phyloP scores from a whole-genome alignment of 2,113 vertebrate genomes.

The Aptenodytes forsteri region DNA sequence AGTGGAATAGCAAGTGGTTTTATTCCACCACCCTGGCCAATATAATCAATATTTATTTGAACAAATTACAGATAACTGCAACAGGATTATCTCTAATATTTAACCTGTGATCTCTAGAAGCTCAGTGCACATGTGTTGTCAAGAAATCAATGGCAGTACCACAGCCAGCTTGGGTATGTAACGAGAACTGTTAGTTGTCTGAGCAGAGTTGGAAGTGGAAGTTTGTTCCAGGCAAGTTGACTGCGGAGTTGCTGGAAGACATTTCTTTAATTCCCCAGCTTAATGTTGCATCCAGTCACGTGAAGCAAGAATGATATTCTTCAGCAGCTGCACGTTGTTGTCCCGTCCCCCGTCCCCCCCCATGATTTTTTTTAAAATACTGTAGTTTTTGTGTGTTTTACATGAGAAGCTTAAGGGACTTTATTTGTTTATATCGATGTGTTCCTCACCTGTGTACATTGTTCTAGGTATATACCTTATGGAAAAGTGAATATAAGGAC shows the following conservation, averaged over 20 bases:
- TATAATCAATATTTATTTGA: constrained; percentile 5
- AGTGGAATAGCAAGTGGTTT: background rate
- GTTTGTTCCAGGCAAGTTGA: background rate
- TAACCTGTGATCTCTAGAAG: constrained; percentile 10
- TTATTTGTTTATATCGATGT: background rate
- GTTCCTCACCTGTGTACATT: background rate
- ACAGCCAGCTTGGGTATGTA: accelerated
- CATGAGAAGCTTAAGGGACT: background rate
- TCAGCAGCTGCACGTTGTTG: background rate
- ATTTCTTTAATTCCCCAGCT: background rate
- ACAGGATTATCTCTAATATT: background rate
- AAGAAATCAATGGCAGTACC: background rate
- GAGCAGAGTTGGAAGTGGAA: accelerated
- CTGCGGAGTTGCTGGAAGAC: background rate
- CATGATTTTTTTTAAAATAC: background rate
- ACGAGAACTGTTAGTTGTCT: background rate
- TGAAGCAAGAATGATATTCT: background rate
- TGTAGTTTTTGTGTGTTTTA: background rate
- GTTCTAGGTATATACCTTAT: background rate
- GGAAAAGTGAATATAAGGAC: background rate
- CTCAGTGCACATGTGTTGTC: background rate
- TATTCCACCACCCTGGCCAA: background rate
- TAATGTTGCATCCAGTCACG: background rate
- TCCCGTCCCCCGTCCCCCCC: too few species aligned
- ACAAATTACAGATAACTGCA: constrained; percentile 19